phyloP scores from a whole-genome alignment of 2,888 invertebrate species.

The Pristionchus japonicus region DNA sequence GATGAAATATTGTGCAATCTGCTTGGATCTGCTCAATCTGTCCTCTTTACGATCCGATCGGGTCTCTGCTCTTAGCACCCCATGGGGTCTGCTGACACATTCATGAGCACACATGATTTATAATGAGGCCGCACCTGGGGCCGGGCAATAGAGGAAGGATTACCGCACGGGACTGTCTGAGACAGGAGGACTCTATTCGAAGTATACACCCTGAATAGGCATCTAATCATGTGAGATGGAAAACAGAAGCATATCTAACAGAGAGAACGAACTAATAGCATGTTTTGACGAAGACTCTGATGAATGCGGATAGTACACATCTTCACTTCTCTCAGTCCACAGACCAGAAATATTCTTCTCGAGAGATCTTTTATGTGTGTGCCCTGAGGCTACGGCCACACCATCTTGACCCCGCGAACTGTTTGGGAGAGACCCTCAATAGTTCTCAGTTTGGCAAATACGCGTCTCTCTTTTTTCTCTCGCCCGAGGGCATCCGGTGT shows the following conservation, averaged over 20 bases:
- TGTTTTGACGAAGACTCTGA: background rate
- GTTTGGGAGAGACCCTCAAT: background rate
- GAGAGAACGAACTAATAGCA: background rate
- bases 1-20: background rate
- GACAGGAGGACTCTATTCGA: too few relatives aligned
- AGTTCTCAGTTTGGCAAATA: background rate
- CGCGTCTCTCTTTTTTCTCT: background rate
- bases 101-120: background rate
- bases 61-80: background rate
- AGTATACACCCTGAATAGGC: background rate
- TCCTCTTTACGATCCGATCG: background rate
- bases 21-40: background rate
- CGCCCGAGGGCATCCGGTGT: background rate
- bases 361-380: background rate
- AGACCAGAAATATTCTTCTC: background rate
- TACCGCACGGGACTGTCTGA: background rate
- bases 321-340: background rate
- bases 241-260: background rate
- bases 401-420: constrained; percentile 17
- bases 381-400: background rate
- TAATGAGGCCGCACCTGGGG: constrained; percentile 24
- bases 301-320: background rate
- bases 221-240: background rate
- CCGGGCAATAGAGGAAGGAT: background rate
- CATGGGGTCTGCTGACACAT: constrained; percentile 12